phyloP scores from a whole-genome alignment of 2,797 vertebrate genomes.

The Amazona finschi region DNA sequence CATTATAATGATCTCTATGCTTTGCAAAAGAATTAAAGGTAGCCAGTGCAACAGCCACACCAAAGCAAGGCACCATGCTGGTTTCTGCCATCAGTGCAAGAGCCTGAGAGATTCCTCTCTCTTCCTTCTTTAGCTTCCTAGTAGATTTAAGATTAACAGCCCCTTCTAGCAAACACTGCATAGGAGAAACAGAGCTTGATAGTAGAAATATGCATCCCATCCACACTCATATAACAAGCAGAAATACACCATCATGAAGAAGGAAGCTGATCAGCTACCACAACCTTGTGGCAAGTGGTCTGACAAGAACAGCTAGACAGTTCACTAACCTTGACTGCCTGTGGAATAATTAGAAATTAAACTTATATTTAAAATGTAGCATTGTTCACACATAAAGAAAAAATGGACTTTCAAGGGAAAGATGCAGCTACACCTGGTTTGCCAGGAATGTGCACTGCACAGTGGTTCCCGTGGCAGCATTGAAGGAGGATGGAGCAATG shows the following conservation, averaged over 20 bases:
- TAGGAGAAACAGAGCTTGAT: neutral
- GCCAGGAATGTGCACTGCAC: neutral
- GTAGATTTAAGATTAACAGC: neutral
- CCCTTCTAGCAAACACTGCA: neutral
- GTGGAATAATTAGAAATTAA: neutral
- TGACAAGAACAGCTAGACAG: neutral
- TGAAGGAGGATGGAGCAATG: neutral
- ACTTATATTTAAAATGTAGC: neutral
- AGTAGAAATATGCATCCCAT: accelerated
- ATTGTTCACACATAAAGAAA: neutral
- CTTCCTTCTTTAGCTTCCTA: neutral
- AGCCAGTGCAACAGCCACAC: neutral
- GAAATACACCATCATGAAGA: neutral
- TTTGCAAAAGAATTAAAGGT: neutral
- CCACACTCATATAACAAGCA: neutral
- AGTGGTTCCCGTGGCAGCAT: neutral
- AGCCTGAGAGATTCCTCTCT: neutral
- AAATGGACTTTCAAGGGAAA: neutral
- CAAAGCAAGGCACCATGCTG: neutral
- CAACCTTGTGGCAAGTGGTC: neutral
- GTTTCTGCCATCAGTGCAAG: neutral
- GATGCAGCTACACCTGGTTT: neutral
- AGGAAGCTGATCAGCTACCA: neutral
- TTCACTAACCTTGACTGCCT: neutral
- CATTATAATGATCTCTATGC: neutral